These are phyloP conservation scores for Intellagama lesueurii DNA, from an alignment of 2,797 vertebrate species.

Conservation along the genomic window DNA sequence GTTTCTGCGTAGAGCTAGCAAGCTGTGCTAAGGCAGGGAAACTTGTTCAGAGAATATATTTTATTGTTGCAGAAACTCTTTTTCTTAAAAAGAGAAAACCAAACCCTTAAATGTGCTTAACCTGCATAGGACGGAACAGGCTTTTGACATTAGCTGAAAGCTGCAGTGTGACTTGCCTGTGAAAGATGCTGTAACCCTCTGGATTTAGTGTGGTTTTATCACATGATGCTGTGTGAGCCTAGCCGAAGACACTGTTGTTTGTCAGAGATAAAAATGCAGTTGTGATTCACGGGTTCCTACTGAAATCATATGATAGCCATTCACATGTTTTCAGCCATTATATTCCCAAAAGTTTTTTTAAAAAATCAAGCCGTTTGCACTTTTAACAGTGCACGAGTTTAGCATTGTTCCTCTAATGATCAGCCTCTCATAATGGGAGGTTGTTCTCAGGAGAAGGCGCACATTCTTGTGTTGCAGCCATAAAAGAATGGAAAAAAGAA, in stretches of 20 bases:
- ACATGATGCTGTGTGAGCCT: slow-evolving; percentile 77
- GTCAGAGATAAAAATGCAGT: slow-evolving; percentile 80
- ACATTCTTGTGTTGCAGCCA: not conserved
- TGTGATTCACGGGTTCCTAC: slow-evolving; percentile 85
- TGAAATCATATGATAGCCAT: slow-evolving; percentile 88
- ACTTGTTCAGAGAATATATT: not conserved
- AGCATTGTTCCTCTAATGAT: slow-evolving; percentile 33
- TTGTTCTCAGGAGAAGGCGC: not conserved
- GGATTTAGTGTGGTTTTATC: slow-evolving; percentile 81
- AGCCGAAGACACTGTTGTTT: slow-evolving; percentile 79
- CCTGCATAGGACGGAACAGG: slow-evolving; percentile 58
- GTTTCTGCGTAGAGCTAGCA: not conserved
- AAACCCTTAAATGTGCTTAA: slow-evolving; percentile 25
- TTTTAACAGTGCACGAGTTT: slow-evolving; percentile 59
- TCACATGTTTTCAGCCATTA: slow-evolving; percentile 86
- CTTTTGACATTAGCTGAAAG: slow-evolving; percentile 70
- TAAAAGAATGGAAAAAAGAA: not conserved
- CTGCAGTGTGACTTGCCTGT: slow-evolving; percentile 68
- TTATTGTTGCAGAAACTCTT: not conserved
- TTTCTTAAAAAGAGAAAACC: not conserved
- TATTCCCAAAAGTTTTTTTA: slow-evolving; percentile 55
- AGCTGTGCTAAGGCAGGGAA: slow-evolving; percentile 16
- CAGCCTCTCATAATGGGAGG: not conserved
- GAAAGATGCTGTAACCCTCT: slow-evolving; percentile 69
- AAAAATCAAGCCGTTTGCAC: slow-evolving; percentile 70